Percentiles rank a stretch among this genome's conserved stretches.
Conservation (phyloP, 1,140 invertebrate genomes). For the silkworm (Bombyx mori) region ASM3026992v2 NC_085129.1:4569501-4570000, state of each 20-base stretch:
- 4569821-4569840: no score
- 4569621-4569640: slow-evolving; percentile 17
- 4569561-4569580: slow-evolving; percentile 37
- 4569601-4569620: slow-evolving; percentile 24
- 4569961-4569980: no score
- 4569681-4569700: slow-evolving; percentile 28
- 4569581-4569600: slow-evolving; percentile 23
- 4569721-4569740: slow-evolving; percentile 27
- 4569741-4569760: background rate
- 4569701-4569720: slow-evolving; percentile 38
- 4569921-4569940: no score
- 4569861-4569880: no score
- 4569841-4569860: no score
- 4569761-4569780: no score
- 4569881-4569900: no score
- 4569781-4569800: no score
- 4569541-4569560: slow-evolving; percentile 27
- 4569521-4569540: slow-evolving; percentile 26
- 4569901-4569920: no score
- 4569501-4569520: slow-evolving; percentile 20
- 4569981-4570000: no score
- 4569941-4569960: no score
- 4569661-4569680: slow-evolving; percentile 31
- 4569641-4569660: slow-evolving; percentile 26
- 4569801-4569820: no score